Base-by-base conservation (phyloP, 1,140 invertebrate genomes). In the Aphelinus atriplicis region DNA sequence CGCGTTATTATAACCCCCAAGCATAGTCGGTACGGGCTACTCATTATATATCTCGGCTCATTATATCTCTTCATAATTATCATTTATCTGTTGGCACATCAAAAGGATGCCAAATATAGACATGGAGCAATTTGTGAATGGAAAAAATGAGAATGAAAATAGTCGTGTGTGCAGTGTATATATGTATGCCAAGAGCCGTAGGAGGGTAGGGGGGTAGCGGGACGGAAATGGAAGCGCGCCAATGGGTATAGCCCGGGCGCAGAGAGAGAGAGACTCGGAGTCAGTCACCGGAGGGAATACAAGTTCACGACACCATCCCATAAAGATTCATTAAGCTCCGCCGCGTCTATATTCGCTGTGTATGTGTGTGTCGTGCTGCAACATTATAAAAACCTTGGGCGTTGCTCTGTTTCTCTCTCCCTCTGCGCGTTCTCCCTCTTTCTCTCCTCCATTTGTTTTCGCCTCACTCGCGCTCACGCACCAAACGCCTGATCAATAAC, bases 261-360 rank as follows among this genome's bases (percentile, higher is more conserved):
- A 79, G 83, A 53, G 51, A 6, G 51, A 63, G 6, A 45, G 67
- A 47, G 63, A 46, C 63, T 85, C 71, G 84, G 81, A 85, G 84
- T 88, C 85, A 85, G 85, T 87, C 84, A 86, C 83, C 83, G 81
- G 79, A 85, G 84, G 85, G 84, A 87, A 86, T 84, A 86, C 85
- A 88, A 88, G 85, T 88, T 88, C 85, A 87, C 85, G 84, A 86
- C 85, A 88, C 83, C 84, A 84, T 85, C 83, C 85, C 85, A 87
- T 88, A 87, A 87, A 87, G 86, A 87, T 87, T 88, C 87, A 87
- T 88, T 88, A 88, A 86, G 83, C 78, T 84, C 82, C 78, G 82
- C 78, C 84, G 9, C 84, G 83, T 85, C 84, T 86, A 83, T 86
- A 85, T 84, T 82, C 78, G 79, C 78, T 84, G 73, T 84, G 26